Percentiles rank a stretch among this genome's conserved stretches.
These are phyloP conservation scores for Thalassoma bifasciatum DNA, from an alignment of 2,113 vertebrate genomes.

Conservation along the genomic window DNA sequence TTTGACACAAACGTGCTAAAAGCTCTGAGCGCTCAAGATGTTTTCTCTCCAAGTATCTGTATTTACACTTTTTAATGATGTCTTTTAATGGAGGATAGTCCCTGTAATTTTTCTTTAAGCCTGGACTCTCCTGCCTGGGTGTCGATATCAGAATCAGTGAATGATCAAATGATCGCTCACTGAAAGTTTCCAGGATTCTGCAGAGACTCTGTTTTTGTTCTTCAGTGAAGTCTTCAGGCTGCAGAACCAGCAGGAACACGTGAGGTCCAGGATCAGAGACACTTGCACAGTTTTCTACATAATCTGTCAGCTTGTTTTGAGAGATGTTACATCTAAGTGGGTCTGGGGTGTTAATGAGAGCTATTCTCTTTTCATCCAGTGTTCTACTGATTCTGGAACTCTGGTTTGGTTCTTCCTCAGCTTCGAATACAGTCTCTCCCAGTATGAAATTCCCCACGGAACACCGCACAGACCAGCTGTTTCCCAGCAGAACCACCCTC, in stretches of 20 bases:
- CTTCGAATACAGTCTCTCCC: rapidly evolving
- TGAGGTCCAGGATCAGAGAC: slow-evolving; percentile 60
- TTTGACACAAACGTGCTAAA: not conserved
- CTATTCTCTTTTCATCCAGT: not conserved
- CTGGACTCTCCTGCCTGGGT: not conserved
- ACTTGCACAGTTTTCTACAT: not conserved
- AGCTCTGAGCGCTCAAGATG: slow-evolving; percentile 4
- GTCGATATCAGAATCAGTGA: slow-evolving; percentile 36
- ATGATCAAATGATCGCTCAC: slow-evolving; percentile 13
- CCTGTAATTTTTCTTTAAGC: not conserved
- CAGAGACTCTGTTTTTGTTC: slow-evolving; percentile 19
- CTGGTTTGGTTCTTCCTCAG: rapidly evolving
- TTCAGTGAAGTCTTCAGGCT: slow-evolving; percentile 51
- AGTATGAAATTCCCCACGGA: slow-evolving; percentile 23
- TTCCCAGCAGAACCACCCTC: slow-evolving; percentile 50
- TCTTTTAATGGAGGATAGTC: not conserved
- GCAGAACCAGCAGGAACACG: slow-evolving; percentile 59
- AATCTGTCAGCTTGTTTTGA: not conserved
- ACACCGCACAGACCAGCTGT: slow-evolving; percentile 19
- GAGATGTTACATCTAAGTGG: slow-evolving; percentile 2
- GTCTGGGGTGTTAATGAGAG: slow-evolving; percentile 38
- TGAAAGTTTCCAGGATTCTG: slow-evolving; percentile 5
- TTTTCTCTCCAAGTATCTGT: not conserved
- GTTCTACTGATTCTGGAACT: not conserved
- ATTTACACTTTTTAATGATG: slow-evolving; percentile 5